phyloP scores from a whole-genome alignment of 2,797 vertebrate genomes.

The Brachyrhaphis roseni region DNA sequence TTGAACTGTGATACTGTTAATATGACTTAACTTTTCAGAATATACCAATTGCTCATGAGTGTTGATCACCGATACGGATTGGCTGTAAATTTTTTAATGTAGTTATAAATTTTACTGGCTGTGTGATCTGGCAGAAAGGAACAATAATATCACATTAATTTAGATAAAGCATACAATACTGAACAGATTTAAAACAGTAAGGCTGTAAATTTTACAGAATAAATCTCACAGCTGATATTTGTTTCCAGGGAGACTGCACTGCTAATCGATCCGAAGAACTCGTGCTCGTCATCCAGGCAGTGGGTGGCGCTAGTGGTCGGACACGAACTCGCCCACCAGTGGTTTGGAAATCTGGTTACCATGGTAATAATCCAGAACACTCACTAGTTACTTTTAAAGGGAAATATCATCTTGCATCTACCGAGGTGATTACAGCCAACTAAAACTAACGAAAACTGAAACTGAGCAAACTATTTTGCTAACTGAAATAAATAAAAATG shows the following conservation, averaged over 20 bases:
- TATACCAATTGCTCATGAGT: neutral
- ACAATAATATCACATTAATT: too few relatives aligned
- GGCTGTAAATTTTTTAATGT: too few relatives aligned
- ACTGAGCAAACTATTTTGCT: too few relatives aligned
- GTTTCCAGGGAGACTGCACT: conserved; percentile 92
- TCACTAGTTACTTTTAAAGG: neutral
- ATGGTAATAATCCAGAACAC: conserved; percentile 85
- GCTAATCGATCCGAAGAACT: conserved; percentile 98
- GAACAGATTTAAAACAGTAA: too few relatives aligned
- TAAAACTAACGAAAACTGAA: too few relatives aligned
- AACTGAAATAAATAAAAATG: too few relatives aligned
- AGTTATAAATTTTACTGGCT: too few relatives aligned
- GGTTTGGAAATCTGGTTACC: conserved; percentile 99
- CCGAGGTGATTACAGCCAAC: too few relatives aligned
- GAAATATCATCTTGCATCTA: neutral
- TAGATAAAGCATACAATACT: too few relatives aligned
- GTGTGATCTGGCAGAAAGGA: too few relatives aligned
- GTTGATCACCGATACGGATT: too few relatives aligned
- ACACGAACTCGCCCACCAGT: conserved; percentile 98
- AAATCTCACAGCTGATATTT: neutral
- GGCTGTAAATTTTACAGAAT: too few relatives aligned
- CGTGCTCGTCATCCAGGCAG: conserved; percentile 96
- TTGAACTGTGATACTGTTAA: neutral
- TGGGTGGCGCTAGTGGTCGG: conserved; percentile 99
- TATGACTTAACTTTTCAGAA: neutral